Percentiles rank a stretch among this genome's conserved stretches.
Evolutionary conservation across 2,113 vertebrate species (phyloP).

Genomic region (Scopus umbretta): DNA sequence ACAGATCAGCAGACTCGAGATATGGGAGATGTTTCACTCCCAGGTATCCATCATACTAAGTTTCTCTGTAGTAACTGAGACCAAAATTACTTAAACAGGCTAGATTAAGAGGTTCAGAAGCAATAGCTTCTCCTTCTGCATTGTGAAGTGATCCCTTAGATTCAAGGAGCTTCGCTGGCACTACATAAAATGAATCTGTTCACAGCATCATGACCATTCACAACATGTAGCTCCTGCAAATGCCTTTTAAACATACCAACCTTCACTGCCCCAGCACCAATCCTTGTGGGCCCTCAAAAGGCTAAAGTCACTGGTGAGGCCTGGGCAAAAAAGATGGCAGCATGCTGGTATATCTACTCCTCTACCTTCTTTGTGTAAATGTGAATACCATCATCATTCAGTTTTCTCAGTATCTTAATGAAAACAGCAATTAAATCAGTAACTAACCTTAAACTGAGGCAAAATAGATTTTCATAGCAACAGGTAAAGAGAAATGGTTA

Average conservation of each 20-base stretch:
- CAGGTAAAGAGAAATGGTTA: background rate
- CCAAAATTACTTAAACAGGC: background rate
- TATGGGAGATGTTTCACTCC: background rate
- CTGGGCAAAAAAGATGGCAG: background rate
- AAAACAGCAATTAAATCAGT: background rate
- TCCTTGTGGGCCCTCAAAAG: accelerated
- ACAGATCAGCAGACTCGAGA: background rate
- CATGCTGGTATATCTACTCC: background rate
- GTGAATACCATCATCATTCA: background rate
- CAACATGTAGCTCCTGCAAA: background rate
- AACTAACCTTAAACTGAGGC: background rate
- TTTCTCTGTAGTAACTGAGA: background rate
- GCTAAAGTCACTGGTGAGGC: background rate
- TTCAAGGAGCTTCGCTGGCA: background rate
- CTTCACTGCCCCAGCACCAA: background rate
- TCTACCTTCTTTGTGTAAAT: background rate
- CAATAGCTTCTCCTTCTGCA: background rate
- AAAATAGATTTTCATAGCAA: background rate
- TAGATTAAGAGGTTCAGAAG: background rate
- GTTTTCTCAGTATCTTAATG: background rate
- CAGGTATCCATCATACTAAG: background rate
- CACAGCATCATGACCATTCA: background rate
- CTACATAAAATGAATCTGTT: background rate
- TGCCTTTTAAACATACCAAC: background rate
- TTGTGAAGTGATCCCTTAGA: background rate